Evolutionary conservation across 92 coral and sea anemone genomes (phyloP).

Genomic region (Meandrina meandrites): DNA sequence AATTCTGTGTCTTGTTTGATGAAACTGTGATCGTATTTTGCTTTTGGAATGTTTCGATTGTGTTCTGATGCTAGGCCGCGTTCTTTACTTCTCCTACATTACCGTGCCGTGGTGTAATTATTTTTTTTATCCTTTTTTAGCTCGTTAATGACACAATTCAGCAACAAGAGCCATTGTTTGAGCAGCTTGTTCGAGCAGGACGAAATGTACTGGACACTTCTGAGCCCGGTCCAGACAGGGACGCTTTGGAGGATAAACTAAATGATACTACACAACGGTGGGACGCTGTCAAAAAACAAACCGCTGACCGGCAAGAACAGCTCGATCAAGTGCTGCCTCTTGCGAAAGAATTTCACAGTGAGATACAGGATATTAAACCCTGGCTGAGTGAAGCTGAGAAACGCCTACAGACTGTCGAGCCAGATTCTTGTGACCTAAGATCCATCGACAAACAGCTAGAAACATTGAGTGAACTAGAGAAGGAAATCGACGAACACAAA

Average conservation of each 20-base stretch:
- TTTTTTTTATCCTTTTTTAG: constrained; percentile 39
- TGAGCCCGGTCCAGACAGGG: constrained; percentile 98
- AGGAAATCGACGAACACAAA: constrained; percentile 78
- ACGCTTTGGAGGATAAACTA: constrained; percentile 81
- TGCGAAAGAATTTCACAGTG: constrained; percentile 83
- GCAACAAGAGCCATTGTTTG: constrained; percentile 85
- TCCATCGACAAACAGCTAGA: constrained; percentile 80
- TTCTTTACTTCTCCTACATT: neutral
- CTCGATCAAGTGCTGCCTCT: constrained; percentile 89
- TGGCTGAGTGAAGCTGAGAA: constrained; percentile 90
- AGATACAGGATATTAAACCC: constrained; percentile 75
- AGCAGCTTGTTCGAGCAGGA: constrained; percentile 86
- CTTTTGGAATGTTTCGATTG: neutral
- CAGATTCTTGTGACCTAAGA: constrained; percentile 77
- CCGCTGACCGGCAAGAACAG: constrained; percentile 81
- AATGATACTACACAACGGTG: constrained; percentile 88
- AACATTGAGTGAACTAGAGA: constrained; percentile 59
- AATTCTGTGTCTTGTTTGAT: too few relatives aligned
- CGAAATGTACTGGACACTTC: constrained; percentile 78
- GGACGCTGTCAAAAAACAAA: constrained; percentile 77
- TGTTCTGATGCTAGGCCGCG: neutral
- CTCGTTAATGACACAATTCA: constrained; percentile 80
- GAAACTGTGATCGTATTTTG: too few relatives aligned
- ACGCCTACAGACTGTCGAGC: constrained; percentile 62
- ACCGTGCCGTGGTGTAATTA: neutral